These are phyloP conservation scores for Andrena hattorfiana DNA, from an alignment of 2,888 invertebrate species.

Conservation along the genomic window DNA sequence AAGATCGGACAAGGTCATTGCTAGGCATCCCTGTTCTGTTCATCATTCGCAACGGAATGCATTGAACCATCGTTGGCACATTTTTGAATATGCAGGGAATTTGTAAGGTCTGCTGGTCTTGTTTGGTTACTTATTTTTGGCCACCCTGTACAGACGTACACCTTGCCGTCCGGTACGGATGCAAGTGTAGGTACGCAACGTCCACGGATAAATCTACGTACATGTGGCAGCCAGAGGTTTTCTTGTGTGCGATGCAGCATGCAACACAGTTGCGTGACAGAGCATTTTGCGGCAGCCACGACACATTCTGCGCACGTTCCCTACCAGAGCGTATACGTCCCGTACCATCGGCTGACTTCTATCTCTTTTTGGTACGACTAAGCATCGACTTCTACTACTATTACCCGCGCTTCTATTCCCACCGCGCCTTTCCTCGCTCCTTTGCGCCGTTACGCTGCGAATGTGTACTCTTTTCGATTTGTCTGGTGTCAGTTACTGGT, in stretches of 20 bases:
- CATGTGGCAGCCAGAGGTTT: conserved; percentile 12
- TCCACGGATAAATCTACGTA: conserved; percentile 37
- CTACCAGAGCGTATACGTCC: conserved; percentile 45
- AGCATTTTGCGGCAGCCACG: conserved; percentile 72
- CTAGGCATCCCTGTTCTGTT: no score
- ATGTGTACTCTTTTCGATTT: conserved; percentile 43
- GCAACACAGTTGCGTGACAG: conserved; percentile 72
- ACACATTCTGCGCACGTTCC: conserved; percentile 75
- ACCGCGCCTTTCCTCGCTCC: conserved; percentile 35
- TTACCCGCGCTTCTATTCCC: conserved; percentile 42
- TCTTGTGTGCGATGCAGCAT: conserved; percentile 37
- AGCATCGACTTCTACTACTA: conserved; percentile 66
- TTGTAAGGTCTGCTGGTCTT: no score
- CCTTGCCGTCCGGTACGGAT: conserved; percentile 4
- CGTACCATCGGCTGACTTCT: conserved; percentile 49
- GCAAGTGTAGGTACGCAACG: conserved; percentile 18
- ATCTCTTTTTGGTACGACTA: conserved; percentile 57
- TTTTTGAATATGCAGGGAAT: no score
- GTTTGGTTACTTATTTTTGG: background rate
- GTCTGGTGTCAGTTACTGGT: conserved; percentile 22
- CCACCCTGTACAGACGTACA: conserved; percentile 2
- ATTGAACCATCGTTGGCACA: no score
- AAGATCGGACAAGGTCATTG: no score
- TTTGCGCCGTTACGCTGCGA: conserved; percentile 7
- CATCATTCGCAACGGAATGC: no score